phyloP scores from a whole-genome alignment of 2,888 invertebrate species.

The Oxyteleia sp. region DNA sequence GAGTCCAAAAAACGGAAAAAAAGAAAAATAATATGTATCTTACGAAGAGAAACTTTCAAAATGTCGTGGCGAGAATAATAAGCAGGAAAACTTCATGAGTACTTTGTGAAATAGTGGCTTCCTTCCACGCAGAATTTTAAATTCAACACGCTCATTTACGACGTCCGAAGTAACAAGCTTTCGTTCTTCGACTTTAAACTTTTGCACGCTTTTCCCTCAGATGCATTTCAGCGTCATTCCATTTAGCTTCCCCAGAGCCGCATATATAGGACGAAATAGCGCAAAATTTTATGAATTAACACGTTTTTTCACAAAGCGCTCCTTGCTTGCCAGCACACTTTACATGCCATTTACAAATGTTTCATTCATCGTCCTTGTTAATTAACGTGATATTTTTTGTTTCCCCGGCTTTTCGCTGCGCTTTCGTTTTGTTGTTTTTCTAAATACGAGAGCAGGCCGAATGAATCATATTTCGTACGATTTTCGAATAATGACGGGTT shows the following conservation, averaged over 20 bases:
- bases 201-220: conserved; percentile 69
- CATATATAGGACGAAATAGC: conserved; percentile 52
- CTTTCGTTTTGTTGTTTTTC: too few relatives aligned
- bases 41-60: conserved; percentile 71
- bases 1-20: conserved; percentile 38
- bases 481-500: too few relatives aligned
- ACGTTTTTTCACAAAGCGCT: conserved; percentile 54
- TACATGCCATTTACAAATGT: too few relatives aligned
- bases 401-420: too few relatives aligned
- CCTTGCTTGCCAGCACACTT: conserved; percentile 34
- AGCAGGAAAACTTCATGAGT: conserved; percentile 73
- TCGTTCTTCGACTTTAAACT: conserved; percentile 74
- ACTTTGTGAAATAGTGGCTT: conserved; percentile 74
- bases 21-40: conserved; percentile 72
- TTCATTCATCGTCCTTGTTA: too few relatives aligned
- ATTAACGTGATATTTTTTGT: too few relatives aligned
- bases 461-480: too few relatives aligned
- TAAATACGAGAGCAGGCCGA: too few relatives aligned
- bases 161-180: conserved; percentile 74
- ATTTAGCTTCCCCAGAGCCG: conserved; percentile 63
- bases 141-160: conserved; percentile 74
- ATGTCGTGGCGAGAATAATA: conserved; percentile 73
- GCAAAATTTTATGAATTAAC: conserved; percentile 71
- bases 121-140: conserved; percentile 75
- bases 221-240: conserved; percentile 67